phyloP scores from a whole-genome alignment of 2,113 vertebrate species.

The Triplophysa rosa region DNA sequence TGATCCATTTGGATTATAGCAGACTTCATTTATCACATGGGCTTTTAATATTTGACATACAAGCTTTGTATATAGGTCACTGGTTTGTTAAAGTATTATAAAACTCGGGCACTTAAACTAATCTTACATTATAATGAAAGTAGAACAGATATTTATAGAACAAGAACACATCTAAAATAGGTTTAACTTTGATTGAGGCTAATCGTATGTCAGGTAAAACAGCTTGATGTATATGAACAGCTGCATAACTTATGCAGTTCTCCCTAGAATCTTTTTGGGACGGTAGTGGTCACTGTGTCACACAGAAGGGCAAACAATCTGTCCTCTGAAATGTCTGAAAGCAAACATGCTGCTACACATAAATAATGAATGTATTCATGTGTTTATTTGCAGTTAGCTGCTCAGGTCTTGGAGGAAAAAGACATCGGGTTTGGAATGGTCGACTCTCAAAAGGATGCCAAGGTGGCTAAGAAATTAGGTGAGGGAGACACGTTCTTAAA shows the following conservation, averaged over 20 bases:
- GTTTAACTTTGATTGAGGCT: neutral
- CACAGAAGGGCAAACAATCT: neutral
- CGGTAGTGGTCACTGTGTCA: neutral
- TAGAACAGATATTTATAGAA: constrained; percentile 36
- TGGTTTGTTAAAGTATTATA: neutral
- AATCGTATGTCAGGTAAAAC: neutral
- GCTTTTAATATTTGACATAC: neutral
- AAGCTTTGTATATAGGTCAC: neutral
- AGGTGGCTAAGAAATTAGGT: constrained; percentile 94
- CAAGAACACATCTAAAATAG: constrained; percentile 1
- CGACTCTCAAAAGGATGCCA: constrained; percentile 90
- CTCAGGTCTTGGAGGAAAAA: constrained; percentile 90
- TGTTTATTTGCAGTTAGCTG: constrained; percentile 78
- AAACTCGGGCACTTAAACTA: neutral
- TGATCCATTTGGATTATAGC: constrained; percentile 16
- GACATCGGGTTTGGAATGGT: constrained; percentile 90
- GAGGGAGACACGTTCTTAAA: constrained; percentile 43
- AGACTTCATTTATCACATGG: neutral
- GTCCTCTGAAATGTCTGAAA: neutral
- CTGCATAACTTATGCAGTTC: neutral
- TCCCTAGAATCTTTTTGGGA: neutral
- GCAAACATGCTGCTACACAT: neutral
- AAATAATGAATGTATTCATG: neutral
- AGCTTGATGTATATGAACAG: neutral
- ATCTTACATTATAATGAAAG: neutral